These are phyloP conservation scores for Poecilia wingei DNA, from an alignment of 2,797 vertebrate genomes.

Conservation along the genomic window DNA sequence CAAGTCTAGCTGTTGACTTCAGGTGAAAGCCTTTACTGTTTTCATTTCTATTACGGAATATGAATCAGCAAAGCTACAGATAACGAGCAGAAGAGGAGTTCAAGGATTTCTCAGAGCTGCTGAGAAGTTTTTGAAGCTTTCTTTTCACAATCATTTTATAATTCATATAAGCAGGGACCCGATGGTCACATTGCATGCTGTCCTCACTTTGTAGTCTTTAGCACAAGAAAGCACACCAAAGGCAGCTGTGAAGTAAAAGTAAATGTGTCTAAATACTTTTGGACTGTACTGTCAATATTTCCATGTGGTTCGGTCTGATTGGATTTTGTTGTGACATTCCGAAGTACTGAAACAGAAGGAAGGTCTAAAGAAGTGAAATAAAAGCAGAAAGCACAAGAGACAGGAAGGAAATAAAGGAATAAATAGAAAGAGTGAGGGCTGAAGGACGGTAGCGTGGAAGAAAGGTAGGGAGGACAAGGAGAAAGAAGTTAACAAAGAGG, in stretches of 20 bases:
- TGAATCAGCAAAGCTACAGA: constrained; percentile 5
- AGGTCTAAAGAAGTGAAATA: background rate
- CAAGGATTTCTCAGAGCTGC: constrained; percentile 14
- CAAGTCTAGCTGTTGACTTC: constrained; percentile 1
- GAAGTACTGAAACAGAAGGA: background rate
- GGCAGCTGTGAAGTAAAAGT: constrained; percentile 4
- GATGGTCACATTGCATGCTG: constrained; percentile 6
- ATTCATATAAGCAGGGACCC: constrained; percentile 7
- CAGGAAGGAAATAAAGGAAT: too few relatives aligned
- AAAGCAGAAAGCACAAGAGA: background rate
- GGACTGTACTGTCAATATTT: background rate
- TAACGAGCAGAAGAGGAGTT: constrained; percentile 14
- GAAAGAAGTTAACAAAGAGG: too few relatives aligned
- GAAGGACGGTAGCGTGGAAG: too few relatives aligned
- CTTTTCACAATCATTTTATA: constrained; percentile 15
- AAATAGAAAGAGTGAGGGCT: too few relatives aligned
- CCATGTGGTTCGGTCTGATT: background rate
- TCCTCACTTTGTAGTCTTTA: constrained; percentile 11
- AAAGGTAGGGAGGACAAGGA: too few relatives aligned
- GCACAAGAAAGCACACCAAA: constrained; percentile 1
- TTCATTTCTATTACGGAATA: constrained; percentile 18
- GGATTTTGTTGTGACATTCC: too few relatives aligned
- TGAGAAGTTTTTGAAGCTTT: constrained; percentile 8
- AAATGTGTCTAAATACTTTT: background rate
- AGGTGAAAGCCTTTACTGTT: constrained; percentile 14